Conservation (phyloP, 2,797 vertebrate genomes). For the Sebastes oblongus region DNA sequence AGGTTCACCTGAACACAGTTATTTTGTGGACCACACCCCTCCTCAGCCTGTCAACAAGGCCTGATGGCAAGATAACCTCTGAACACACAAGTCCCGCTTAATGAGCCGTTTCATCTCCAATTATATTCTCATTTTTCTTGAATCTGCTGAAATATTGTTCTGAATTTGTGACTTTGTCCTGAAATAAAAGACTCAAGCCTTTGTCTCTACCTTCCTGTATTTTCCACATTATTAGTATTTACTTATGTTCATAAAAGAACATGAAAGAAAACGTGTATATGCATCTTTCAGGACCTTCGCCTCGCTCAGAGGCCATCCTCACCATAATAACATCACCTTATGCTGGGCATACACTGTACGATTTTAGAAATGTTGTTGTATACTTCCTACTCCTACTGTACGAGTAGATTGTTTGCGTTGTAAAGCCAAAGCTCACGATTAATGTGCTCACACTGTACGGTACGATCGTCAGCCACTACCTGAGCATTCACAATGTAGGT, state of each 20-base stretch:
- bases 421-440: no score
- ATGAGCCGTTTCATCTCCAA: not conserved
- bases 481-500: fast-evolving
- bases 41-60: not conserved
- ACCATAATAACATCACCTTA: no score
- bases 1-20: slow-evolving; percentile 6
- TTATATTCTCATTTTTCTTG: not conserved
- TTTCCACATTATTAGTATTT: not conserved
- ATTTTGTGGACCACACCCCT: not conserved
- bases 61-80: not conserved
- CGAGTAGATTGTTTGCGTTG: no score
- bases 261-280: not conserved
- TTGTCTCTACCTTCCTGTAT: not conserved
- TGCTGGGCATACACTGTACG: fast-evolving
- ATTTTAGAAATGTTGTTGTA: no score
- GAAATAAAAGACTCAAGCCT: not conserved
- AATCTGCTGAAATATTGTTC: not conserved
- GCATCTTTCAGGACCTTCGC: not conserved
- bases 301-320: not conserved
- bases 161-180: not conserved
- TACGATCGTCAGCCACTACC: no score
- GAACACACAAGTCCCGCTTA: not conserved
- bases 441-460: no score
- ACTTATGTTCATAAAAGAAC: no score
- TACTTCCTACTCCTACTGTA: no score